These are phyloP conservation scores for Orbicella faveolata DNA, from an alignment of 64 coral and sea anemone genomes.

Conservation along the genomic window DNA sequence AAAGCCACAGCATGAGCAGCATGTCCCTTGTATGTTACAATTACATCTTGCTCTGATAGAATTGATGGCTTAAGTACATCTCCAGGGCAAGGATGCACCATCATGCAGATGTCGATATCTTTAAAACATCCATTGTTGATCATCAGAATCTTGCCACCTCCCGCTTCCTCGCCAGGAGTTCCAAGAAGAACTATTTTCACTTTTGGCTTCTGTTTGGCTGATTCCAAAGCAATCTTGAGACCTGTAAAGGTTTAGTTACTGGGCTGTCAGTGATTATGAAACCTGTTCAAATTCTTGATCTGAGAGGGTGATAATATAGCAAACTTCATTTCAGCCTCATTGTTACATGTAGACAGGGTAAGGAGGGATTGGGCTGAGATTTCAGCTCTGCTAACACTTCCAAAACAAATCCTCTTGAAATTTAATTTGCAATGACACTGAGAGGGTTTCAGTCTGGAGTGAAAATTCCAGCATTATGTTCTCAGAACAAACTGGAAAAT, in stretches of 20 bases:
- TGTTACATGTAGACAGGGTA: too few species aligned
- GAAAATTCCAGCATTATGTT: too few species aligned
- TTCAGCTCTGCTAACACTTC: too few species aligned
- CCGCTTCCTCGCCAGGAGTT: constrained; percentile 82
- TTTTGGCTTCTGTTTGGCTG: constrained; percentile 28
- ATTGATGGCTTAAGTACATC: constrained; percentile 39
- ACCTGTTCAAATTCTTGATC: too few species aligned
- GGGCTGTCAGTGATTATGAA: too few species aligned
- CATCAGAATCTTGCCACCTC: constrained; percentile 78
- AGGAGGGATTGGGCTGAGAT: too few species aligned
- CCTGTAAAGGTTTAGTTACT: neutral
- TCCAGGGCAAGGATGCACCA: constrained; percentile 71
- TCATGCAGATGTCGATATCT: constrained; percentile 85
- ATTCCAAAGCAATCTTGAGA: constrained; percentile 50
- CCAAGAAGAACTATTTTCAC: constrained; percentile 66
- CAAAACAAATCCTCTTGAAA: too few species aligned
- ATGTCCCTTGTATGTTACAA: constrained; percentile 66
- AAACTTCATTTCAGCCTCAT: too few species aligned
- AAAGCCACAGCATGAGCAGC: constrained; percentile 69
- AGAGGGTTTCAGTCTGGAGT: too few species aligned
- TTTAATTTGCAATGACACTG: too few species aligned
- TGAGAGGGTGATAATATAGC: too few species aligned
- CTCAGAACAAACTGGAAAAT: too few species aligned
- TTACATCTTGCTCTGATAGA: neutral
- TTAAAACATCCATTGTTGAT: constrained; percentile 90